Conservation (phyloP, 1,140 invertebrate genomes). For the Tetramorium simillimum region DNA sequence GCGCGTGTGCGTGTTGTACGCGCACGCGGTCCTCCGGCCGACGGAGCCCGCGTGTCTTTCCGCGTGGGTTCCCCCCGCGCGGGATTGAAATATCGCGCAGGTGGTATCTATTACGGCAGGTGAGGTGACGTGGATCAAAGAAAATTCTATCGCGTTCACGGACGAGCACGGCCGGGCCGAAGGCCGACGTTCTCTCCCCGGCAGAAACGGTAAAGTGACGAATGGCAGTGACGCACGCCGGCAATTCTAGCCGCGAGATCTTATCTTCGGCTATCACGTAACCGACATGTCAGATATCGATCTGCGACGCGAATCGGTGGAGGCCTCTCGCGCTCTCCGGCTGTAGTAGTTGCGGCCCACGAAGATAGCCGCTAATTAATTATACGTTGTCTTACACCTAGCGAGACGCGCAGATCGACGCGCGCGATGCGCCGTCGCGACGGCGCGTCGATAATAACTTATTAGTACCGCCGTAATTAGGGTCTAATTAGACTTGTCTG, state of each 20-base stretch:
- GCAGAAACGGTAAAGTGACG: conserved; percentile 54
- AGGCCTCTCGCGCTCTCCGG: not conserved
- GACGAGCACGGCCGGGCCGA: conserved; percentile 49
- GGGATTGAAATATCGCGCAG: conserved; percentile 70
- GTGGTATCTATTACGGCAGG: conserved; percentile 60
- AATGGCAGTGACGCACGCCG: conserved; percentile 17
- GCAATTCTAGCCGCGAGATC: conserved; percentile 11
- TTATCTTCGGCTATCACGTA: conserved; percentile 49
- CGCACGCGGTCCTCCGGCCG: not conserved
- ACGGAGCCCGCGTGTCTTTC: not conserved
- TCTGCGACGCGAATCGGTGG: conserved; percentile 28
- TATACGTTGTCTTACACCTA: not conserved
- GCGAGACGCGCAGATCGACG: not conserved
- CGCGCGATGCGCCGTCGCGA: not conserved
- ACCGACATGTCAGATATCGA: conserved; percentile 47
- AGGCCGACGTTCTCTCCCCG: conserved; percentile 32
- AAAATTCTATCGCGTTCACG: conserved; percentile 69
- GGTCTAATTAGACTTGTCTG: not conserved
- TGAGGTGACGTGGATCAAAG: conserved; percentile 69
- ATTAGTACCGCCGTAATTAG: not conserved
- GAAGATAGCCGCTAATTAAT: conserved; percentile 2
- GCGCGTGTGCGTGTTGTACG: no score
- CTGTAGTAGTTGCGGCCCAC: not conserved
- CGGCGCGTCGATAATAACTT: not conserved
- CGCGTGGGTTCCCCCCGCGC: not conserved